Percentiles rank a stretch among this genome's conserved stretches.
phyloP scores from a whole-genome alignment of 1,140 invertebrate species.

The Apis laboriosa region DNA sequence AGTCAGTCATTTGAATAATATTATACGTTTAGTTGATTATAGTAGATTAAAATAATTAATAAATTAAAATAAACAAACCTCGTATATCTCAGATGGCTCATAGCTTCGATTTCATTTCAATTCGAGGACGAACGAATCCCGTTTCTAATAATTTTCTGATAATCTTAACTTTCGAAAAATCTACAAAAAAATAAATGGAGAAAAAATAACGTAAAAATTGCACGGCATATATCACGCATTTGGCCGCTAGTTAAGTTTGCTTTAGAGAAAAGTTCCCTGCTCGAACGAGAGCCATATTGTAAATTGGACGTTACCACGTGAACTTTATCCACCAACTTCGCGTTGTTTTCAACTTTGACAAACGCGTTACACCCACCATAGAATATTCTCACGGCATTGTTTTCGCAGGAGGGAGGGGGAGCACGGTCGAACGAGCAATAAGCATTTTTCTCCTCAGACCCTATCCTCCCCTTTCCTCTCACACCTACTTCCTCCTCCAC shows the following conservation, averaged over 20 bases:
- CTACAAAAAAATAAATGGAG: no score
- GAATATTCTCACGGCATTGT: neutral
- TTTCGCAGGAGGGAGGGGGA: neutral
- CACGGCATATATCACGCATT: neutral
- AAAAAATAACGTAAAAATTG: no score
- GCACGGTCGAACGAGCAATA: neutral
- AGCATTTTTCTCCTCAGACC: neutral
- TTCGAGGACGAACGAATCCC: no score
- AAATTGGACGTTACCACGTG: neutral
- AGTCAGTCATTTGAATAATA: no score
- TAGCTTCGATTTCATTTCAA: no score
- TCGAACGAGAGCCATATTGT: neutral
- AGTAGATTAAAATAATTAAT: no score
- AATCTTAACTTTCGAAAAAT: no score
- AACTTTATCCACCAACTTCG: neutral
- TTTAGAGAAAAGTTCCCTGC: neutral
- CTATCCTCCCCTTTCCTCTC: neutral
- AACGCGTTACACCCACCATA: neutral
- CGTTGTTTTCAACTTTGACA: slow-evolving; percentile 12
- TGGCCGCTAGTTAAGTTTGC: neutral
- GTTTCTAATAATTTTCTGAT: no score
- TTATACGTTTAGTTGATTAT: no score
- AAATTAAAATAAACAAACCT: no score
- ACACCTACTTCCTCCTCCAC: neutral
- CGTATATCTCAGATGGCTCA: no score